Evolutionary conservation across 2,797 vertebrate species (phyloP), one percentile per base, ranked within the genome.

Genomic region (Threskiornis aethiopicus): DNA sequence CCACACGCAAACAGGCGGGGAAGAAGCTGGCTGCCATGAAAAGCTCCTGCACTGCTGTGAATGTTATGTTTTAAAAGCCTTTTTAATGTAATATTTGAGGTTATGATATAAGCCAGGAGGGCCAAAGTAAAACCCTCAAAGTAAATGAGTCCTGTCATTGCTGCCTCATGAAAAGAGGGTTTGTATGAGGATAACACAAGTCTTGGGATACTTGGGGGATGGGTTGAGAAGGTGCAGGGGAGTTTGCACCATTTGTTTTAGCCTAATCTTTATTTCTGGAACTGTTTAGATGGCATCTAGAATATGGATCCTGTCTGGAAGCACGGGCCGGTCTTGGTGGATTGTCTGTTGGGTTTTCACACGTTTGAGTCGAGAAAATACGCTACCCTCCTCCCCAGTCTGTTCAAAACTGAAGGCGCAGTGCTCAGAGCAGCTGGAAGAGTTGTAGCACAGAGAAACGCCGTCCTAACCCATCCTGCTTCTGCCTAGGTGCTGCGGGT

Each of bases 31-130:
- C 76, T 91, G 93, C 84, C 52, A 5, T 58, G 90, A 55, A 84
- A 89, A 90, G 89, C 90, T 87, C 76, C 91, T 89, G 72, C 54
- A 3, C 73, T 62, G 90, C 83, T 82, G 80, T 49, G 59, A 95
- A 86, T 96, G 94, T 96, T 95, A 82, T 66, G 95, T 69, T 94
- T 94, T 95, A 91, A 97, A 97, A 97, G 95, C 93, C 84, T 94
- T 95, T 95, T 93, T 94, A 96, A 89, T 97, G 93, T 94, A 88
- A 92, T 96, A 96, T 90, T 96, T 73, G 89, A 78, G 94, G 90
- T 92, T 96, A 92, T 96, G 90, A 95, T 92, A 86, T 83, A 96
- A 94, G 89, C 94, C 96, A 96, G 90, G 94, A 96, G 90, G 62
- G 94, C 95, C 90, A 49, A 90, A 97, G 96, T 93, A 87, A 97